Evolutionary conservation across 2,797 vertebrate species (phyloP), one percentile per base, ranked within the genome.

Genomic region (Ptychadena robeensis): DNA sequence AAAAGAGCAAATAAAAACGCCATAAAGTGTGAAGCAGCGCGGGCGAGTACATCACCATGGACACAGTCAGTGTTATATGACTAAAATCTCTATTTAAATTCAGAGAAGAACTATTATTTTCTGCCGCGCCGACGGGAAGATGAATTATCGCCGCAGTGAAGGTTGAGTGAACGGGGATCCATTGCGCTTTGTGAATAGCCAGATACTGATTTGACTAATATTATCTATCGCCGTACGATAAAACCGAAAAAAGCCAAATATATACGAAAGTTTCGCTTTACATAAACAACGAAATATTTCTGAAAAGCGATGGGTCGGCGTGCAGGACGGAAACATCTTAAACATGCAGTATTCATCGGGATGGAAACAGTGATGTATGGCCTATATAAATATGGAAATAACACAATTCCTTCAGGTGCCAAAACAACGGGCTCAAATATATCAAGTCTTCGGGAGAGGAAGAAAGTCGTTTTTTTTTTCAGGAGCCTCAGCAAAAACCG

Each of bases 331-430:
- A 25, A 53, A 25, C 27, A 9, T 57, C 63, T 57, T 6, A 68
- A n/a, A 35, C 65, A 57, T 32, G n/a, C 75, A 78, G 75, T 66
- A 67, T 78, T 53, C 65, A 68, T 32, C 69, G 76, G 11, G 57
- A 79, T 59, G 53, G 44, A 79, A 79, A 59, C 64, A 59, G 76
- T 79, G 65, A 79, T 79, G 32, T 79, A 79, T 69, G 6, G 76
- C 37, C 44, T 59, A 69, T 35, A 69, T 79, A 79, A 68, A 79
- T 79, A 79, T 68, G 65, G 40, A 79, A 68, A 79, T 79, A 79
- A 79, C 34, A 79, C 40, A 68, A 67, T 53, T 78, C 44, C 75
- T 53, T 78, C 64, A 67, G 40, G 75, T 78, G 64, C 38, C 64
- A 78, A 67, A 78, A 78, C 34, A 78, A 78, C 34, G 40, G 12